A percentile compares a stretch with the other conserved stretches of the same genome.
Conservation (phyloP, 1,140 invertebrate species). For the Magallana angulata region DNA sequence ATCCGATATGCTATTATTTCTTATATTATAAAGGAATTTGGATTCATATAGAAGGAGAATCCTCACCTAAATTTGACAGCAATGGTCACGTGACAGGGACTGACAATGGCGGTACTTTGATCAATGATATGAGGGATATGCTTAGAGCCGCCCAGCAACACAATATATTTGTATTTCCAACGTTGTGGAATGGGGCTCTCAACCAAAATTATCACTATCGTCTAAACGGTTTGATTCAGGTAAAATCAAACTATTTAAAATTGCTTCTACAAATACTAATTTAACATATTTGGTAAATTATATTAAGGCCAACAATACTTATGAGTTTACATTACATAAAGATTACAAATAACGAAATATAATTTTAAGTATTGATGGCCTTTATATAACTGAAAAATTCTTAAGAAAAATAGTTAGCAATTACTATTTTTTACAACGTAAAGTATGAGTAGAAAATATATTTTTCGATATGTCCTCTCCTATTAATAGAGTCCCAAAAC, state of each 20-base stretch:
- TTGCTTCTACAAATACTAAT: too few relatives aligned
- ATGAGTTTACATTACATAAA: too few relatives aligned
- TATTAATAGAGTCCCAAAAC: too few relatives aligned
- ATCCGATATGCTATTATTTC: too few relatives aligned
- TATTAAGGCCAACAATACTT: too few relatives aligned
- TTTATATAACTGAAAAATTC: too few relatives aligned
- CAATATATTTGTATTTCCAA: constrained; percentile 77
- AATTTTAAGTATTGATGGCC: neutral
- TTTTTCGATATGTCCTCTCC: too few relatives aligned
- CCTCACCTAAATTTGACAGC: constrained; percentile 71
- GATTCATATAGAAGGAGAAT: constrained; percentile 79
- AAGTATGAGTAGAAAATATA: too few relatives aligned
- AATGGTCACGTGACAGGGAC: constrained; percentile 61
- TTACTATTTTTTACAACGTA: too few relatives aligned
- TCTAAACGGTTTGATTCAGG: constrained; percentile 71
- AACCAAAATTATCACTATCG: constrained; percentile 72
- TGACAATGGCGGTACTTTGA: constrained; percentile 62
- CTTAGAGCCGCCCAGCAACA: constrained; percentile 61
- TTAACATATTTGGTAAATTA: too few relatives aligned
- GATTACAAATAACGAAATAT: too few relatives aligned
- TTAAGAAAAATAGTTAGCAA: too few relatives aligned
- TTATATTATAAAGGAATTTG: constrained; percentile 76
- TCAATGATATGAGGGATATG: constrained; percentile 65
- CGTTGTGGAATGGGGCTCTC: constrained; percentile 79
- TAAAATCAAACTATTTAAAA: neutral